These are phyloP conservation scores for Corbicula japonica DNA, from an alignment of 2,888 invertebrate genomes.

Conservation along the genomic window DNA sequence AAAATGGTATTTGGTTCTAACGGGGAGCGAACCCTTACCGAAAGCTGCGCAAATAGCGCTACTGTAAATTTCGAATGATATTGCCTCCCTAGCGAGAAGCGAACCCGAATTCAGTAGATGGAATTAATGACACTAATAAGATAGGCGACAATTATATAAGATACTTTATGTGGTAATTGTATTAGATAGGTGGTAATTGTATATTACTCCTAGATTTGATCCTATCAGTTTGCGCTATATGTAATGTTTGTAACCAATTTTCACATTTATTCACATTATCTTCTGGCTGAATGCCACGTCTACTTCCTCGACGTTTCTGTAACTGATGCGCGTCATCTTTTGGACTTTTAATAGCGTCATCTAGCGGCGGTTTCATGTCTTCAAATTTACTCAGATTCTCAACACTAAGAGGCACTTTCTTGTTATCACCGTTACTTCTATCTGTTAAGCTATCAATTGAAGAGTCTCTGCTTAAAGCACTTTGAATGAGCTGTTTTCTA, in stretches of 20 bases:
- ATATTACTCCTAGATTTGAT: slow-evolving; percentile 81
- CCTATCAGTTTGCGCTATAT: slow-evolving; percentile 75
- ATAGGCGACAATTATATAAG: too few species aligned
- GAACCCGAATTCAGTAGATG: too few species aligned
- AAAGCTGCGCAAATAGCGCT: too few species aligned
- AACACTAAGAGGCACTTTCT: slow-evolving; percentile 50
- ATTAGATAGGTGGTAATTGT: slow-evolving; percentile 79
- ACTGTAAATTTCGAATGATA: too few species aligned
- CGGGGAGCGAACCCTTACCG: too few species aligned
- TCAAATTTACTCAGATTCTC: slow-evolving; percentile 54
- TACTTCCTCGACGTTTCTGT: slow-evolving; percentile 7
- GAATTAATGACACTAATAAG: too few species aligned
- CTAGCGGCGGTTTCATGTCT: slow-evolving; percentile 29
- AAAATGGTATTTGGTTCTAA: too few species aligned
- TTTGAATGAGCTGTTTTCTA: slow-evolving; percentile 55
- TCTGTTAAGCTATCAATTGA: slow-evolving; percentile 61
- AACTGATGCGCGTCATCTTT: slow-evolving; percentile 22
- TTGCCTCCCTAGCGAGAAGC: too few species aligned
- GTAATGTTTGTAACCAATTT: slow-evolving; percentile 78
- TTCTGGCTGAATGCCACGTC: slow-evolving; percentile 37
- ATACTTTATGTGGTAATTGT: too few species aligned
- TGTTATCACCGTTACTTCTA: slow-evolving; percentile 20
- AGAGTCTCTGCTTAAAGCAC: slow-evolving; percentile 67
- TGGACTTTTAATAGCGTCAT: slow-evolving; percentile 15
- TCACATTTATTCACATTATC: slow-evolving; percentile 78